phyloP scores from a whole-genome alignment of 2,888 invertebrate species.

The Sympetrum striolatum region DNA sequence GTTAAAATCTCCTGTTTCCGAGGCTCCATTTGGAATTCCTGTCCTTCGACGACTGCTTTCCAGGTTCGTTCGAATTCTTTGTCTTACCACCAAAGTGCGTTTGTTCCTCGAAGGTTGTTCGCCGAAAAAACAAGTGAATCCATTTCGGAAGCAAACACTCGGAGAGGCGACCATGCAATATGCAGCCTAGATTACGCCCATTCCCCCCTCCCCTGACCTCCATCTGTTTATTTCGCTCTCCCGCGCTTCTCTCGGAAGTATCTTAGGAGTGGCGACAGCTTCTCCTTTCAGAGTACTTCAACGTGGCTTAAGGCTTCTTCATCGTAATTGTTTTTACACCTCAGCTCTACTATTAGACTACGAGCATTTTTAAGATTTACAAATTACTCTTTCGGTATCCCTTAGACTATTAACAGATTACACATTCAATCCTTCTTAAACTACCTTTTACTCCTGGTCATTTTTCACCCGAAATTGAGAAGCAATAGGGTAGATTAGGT shows the following conservation, averaged over 20 bases:
- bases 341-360: background rate
- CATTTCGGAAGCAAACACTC: constrained; percentile 38
- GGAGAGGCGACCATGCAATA: constrained; percentile 16
- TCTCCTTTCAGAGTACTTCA: background rate
- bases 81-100: background rate
- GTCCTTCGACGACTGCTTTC: background rate
- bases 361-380: too few relatives aligned
- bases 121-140: constrained; percentile 44
- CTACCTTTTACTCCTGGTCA: too few relatives aligned
- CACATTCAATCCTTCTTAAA: too few relatives aligned
- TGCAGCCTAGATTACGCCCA: constrained; percentile 38
- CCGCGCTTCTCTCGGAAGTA: background rate
- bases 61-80: constrained; percentile 13
- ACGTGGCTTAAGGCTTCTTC: constrained; percentile 1
- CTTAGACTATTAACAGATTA: too few relatives aligned
- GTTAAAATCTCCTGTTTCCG: background rate
- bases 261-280: constrained; percentile 6
- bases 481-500: too few relatives aligned
- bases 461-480: too few relatives aligned
- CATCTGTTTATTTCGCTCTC: background rate
- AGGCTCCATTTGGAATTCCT: background rate
- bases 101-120: constrained; percentile 22
- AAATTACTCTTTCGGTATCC: too few relatives aligned
- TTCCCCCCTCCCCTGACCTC: background rate
- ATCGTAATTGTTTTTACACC: constrained; percentile 38